These are phyloP conservation scores for Phaenicophaeus curvirostris DNA, from an alignment of 2,797 vertebrate genomes.

Conservation along the genomic window DNA sequence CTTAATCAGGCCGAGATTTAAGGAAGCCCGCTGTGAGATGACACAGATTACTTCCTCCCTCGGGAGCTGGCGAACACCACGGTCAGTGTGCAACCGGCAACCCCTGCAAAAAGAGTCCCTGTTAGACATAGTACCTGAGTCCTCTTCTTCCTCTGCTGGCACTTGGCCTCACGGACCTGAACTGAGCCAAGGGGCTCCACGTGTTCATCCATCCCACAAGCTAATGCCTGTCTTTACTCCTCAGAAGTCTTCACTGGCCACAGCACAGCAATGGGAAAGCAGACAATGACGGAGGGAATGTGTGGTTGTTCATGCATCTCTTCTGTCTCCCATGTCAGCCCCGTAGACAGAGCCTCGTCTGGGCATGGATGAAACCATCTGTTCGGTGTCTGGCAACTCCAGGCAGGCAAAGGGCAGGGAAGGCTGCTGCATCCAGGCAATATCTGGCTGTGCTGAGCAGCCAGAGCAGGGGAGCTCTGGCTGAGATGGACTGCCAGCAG, in stretches of 20 bases:
- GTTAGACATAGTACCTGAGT: not conserved
- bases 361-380: conserved; percentile 39
- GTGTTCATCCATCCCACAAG: not conserved
- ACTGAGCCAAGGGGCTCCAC: not conserved
- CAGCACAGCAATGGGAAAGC: not conserved
- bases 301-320: not conserved
- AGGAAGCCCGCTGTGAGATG: conserved; percentile 51
- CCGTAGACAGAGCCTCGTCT: not conserved
- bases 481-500: not conserved
- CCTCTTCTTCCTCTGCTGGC: not conserved
- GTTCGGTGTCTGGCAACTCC: conserved; percentile 37
- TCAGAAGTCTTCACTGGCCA: not conserved
- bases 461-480: not conserved
- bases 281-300: not conserved
- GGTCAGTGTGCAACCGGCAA: not conserved
- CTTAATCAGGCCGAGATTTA: conserved; percentile 60
- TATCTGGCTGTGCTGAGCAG: not conserved
- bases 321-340: not conserved
- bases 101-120: not conserved
- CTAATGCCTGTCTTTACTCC: not conserved
- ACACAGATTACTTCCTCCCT: conserved; percentile 55
- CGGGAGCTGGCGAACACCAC: not conserved
- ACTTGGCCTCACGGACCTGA: not conserved
- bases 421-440: not conserved
- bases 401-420: conserved; percentile 3